Percentiles rank a stretch among this genome's conserved stretches.
phyloP scores from a whole-genome alignment of 1,140 invertebrate genomes.

The Drosophila nikananu region DNA sequence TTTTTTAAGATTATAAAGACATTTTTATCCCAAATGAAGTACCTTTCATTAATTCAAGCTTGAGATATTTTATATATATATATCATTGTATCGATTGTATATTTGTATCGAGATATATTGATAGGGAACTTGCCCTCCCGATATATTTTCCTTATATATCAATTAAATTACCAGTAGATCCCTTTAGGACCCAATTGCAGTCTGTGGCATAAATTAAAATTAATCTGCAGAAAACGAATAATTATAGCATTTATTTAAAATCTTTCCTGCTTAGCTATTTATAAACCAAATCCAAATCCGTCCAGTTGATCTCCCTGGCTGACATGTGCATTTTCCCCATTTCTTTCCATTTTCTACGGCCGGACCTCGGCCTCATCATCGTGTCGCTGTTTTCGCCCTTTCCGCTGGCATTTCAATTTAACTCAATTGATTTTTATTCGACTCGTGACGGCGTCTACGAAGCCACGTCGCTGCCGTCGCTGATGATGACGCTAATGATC shows the following conservation, averaged over 20 bases:
- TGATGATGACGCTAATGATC: constrained; percentile 69
- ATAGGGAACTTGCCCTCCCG: too few species aligned
- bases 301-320: background rate
- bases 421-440: constrained; percentile 75
- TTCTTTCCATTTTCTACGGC: background rate
- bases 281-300: background rate
- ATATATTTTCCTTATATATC: too few species aligned
- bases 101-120: too few species aligned
- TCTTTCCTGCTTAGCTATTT: constrained; percentile 1
- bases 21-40: too few species aligned
- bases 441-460: constrained; percentile 58
- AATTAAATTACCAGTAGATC: background rate
- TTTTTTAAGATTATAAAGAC: too few species aligned
- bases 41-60: too few species aligned
- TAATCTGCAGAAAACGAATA: background rate
- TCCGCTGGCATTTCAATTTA: constrained; percentile 66
- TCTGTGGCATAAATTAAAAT: background rate
- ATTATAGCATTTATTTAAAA: background rate
- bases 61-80: too few species aligned
- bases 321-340: background rate
- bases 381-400: constrained; percentile 4
- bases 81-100: too few species aligned
- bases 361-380: constrained; percentile 7
- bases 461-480: constrained; percentile 4
- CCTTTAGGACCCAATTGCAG: too few species aligned